Evolutionary conservation across 2,888 invertebrate species (phyloP).

Genomic region (Amphipoea oculea): DNA sequence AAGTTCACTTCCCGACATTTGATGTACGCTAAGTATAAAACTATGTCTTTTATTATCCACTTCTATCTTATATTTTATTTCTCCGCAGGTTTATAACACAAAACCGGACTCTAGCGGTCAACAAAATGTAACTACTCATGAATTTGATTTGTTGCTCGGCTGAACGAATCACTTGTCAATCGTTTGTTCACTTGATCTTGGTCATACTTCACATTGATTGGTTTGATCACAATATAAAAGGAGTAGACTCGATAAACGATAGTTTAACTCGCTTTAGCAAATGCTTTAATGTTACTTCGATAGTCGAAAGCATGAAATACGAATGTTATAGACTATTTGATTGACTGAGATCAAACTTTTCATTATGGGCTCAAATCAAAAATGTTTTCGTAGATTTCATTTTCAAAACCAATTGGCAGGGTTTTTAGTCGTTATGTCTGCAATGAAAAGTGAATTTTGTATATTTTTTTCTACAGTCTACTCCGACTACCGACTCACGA

Average conservation of each 20-base stretch:
- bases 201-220: constrained; percentile 87
- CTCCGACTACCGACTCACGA: constrained; percentile 69
- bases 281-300: constrained; percentile 79
- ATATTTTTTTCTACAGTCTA: constrained; percentile 75
- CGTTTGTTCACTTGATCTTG: constrained; percentile 86
- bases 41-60: constrained; percentile 80
- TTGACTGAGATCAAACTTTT: constrained; percentile 79
- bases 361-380: constrained; percentile 81
- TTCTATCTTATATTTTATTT: constrained; percentile 89
- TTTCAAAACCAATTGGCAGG: constrained; percentile 78
- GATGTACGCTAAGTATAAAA: constrained; percentile 80
- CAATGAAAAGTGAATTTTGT: constrained; percentile 82
- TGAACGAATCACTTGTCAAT: constrained; percentile 87
- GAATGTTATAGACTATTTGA: constrained; percentile 72
- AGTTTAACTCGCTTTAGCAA: constrained; percentile 84
- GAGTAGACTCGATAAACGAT: constrained; percentile 83
- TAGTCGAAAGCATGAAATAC: constrained; percentile 81
- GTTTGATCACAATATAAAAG: constrained; percentile 84
- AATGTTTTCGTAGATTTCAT: constrained; percentile 65
- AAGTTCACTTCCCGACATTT: constrained; percentile 79
- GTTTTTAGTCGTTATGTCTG: constrained; percentile 75
- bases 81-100: constrained; percentile 91
- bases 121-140: constrained; percentile 90
- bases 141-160: constrained; percentile 86
- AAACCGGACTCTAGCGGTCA: constrained; percentile 91